These are phyloP conservation scores for Suncus etruscus DNA, from an alignment of 2,113 vertebrate genomes.

Conservation along the genomic window DNA sequence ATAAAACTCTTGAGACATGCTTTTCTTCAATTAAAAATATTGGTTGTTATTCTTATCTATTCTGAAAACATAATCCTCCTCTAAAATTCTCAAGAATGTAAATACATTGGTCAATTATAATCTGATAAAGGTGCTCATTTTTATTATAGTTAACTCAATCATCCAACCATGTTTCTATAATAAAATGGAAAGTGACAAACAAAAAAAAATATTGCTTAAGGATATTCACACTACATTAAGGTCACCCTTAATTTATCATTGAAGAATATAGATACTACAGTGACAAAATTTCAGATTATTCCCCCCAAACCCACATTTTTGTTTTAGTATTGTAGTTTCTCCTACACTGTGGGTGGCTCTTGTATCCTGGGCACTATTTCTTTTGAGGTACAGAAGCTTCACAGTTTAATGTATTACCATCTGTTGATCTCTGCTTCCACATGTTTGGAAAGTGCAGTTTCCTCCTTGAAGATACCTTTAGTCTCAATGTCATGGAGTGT, in stretches of 20 bases:
- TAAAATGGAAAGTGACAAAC: neutral
- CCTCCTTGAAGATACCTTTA: too few species aligned
- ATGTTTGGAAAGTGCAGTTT: too few species aligned
- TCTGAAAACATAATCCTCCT: conserved; percentile 14
- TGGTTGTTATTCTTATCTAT: neutral
- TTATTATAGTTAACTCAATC: conserved; percentile 32
- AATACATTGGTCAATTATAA: conserved; percentile 51
- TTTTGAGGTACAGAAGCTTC: too few species aligned
- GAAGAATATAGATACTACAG: neutral
- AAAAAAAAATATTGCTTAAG: too few species aligned
- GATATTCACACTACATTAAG: neutral
- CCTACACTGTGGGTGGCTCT: too few species aligned
- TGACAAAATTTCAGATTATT: conserved; percentile 31
- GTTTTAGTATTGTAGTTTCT: neutral
- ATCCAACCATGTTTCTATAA: neutral
- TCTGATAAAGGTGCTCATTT: conserved; percentile 41
- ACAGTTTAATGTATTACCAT: too few species aligned
- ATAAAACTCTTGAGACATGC: conserved; percentile 58
- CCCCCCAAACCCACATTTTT: neutral
- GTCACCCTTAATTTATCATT: conserved; percentile 22
- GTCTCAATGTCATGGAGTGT: too few species aligned
- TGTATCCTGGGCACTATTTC: too few species aligned
- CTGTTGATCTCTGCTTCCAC: too few species aligned
- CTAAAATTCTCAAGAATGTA: conserved; percentile 60
- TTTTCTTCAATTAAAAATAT: conserved; percentile 14